A percentile compares a stretch with the other conserved stretches of the same genome.
Evolutionary conservation across 2,888 invertebrate genomes (phyloP).

Genomic region (Cephus runcator): DNA sequence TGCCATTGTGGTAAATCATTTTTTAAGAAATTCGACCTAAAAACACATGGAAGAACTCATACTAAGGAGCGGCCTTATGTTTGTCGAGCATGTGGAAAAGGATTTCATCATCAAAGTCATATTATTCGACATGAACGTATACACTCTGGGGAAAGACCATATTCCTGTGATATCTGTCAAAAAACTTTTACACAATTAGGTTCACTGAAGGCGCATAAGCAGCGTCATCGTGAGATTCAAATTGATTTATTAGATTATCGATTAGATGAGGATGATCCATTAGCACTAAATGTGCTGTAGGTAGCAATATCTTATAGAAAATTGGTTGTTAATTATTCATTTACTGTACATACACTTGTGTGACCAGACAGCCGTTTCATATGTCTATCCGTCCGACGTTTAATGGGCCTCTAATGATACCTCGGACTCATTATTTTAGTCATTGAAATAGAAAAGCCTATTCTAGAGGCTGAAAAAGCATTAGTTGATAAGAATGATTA

Average conservation of each 20-base stretch:
- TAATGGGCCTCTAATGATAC: not conserved
- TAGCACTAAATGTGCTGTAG: not conserved
- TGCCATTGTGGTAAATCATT: constrained; percentile 62
- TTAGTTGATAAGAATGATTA: not conserved
- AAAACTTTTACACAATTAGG: constrained; percentile 52
- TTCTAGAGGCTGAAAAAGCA: not conserved
- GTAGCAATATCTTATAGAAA: not conserved
- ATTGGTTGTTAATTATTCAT: not conserved
- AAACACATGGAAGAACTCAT: constrained; percentile 59
- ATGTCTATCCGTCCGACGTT: not conserved
- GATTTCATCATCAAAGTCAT: constrained; percentile 61
- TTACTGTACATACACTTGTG: not conserved
- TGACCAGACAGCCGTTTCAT: not conserved
- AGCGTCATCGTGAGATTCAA: constrained; percentile 42
- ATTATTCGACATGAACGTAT: constrained; percentile 61
- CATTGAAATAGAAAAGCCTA: not conserved
- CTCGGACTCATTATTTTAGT: not conserved
- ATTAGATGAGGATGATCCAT: constrained; percentile 43
- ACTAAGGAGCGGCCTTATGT: constrained; percentile 61
- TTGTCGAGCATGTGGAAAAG: constrained; percentile 59
- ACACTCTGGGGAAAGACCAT: constrained; percentile 54
- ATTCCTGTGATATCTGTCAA: constrained; percentile 51
- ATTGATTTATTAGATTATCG: constrained; percentile 44
- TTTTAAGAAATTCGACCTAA: constrained; percentile 63
- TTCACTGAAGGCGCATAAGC: constrained; percentile 49